Base-by-base conservation (phyloP, 2,888 invertebrate species). In the Rhamnusium bicolor region DNA sequence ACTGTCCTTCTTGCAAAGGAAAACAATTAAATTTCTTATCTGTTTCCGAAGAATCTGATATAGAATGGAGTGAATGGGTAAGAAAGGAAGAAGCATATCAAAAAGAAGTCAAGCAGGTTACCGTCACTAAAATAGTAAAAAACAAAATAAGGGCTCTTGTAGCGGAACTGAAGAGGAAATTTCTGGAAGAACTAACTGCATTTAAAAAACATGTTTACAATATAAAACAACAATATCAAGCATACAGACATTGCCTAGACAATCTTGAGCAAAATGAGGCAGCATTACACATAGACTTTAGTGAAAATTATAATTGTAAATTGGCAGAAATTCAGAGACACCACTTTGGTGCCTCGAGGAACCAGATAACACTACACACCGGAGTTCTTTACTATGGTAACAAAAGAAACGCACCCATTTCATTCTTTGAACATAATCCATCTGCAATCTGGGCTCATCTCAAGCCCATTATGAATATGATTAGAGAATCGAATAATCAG, bases 291-390 rank as follows among this genome's bases (percentile, higher is more conserved):
- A 53, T 67, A 21, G 53, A 67, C 32, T 67, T 67, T 32, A 67
- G 67, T 54, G 32, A 29, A 27, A 67, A 63, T 47, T 67, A 14
- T 24, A 67, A 56, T 12, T 21, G 47, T 29, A 47, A 21, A 60
- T 29, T 40, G 21, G 21, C 12, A 60, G 60, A 69, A 29, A 61
- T 69, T 24, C 69, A 60, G 40, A 32, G 32, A 29, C 60, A 69
- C 19, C 69, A 69, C 46, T 69, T 69, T 69, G 69, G 58, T 12
- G 69, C 60, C 12, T 69, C 60, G 10, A 60, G 69, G n/a, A 69
- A 69, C 12, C 69, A 69, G 19, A 60, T 69, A 8, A 53, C 61
- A 8, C 29, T 69, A 24, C 51, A 51, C 49, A 58, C 69, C 27
- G 49, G 18, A 53, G 47, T 32, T 12, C 32, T 53, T 19, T 53